phyloP scores from a whole-genome alignment of 2,113 vertebrate species.

The Mionectes macconnelli region DNA sequence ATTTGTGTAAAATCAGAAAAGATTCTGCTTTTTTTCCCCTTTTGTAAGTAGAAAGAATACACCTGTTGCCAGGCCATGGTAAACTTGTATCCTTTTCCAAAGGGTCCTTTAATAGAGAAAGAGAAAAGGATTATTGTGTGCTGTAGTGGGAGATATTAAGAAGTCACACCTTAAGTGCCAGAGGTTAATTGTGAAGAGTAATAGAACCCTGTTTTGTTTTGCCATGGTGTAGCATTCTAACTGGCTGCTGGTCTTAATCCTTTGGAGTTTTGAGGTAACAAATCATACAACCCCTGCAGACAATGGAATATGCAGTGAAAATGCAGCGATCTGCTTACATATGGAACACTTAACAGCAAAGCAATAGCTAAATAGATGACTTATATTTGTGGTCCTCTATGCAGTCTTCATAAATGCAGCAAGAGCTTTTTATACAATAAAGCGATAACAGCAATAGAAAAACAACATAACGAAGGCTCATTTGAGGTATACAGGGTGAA shows the following conservation, averaged over 20 bases:
- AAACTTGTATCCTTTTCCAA: background rate
- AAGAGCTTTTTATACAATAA: background rate
- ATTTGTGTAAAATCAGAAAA: background rate
- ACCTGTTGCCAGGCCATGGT: fast-evolving
- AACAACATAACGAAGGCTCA: background rate
- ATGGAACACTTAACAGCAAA: background rate
- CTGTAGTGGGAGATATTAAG: background rate
- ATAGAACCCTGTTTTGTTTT: background rate
- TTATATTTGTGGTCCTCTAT: background rate
- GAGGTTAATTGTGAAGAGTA: background rate
- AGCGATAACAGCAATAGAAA: background rate
- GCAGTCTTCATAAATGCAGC: background rate
- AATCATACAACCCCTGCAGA: background rate
- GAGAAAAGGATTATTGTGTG: background rate
- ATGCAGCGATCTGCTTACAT: background rate
- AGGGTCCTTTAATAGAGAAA: background rate
- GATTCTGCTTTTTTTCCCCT: background rate
- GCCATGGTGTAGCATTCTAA: background rate
- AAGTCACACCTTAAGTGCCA: background rate
- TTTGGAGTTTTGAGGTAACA: background rate
- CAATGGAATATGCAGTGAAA: background rate
- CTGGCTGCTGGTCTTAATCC: background rate
- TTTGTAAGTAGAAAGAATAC: background rate
- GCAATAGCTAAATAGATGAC: background rate
- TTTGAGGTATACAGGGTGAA: background rate